These are phyloP conservation scores for Leptura quadrifasciata DNA, from an alignment of 2,888 invertebrate species.

Conservation along the genomic window DNA sequence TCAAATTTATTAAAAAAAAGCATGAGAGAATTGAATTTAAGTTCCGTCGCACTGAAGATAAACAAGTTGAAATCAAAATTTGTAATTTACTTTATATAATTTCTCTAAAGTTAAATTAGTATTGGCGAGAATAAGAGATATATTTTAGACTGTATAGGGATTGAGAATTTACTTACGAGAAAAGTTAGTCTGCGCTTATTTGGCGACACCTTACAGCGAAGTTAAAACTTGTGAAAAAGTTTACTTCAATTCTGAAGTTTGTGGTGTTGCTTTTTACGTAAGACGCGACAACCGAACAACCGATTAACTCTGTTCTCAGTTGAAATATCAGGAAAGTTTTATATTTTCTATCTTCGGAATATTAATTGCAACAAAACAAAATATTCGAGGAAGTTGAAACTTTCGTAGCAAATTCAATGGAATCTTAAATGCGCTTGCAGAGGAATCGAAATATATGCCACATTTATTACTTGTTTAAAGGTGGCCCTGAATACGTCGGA, in stretches of 20 bases:
- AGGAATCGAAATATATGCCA: too few species aligned
- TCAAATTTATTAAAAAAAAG: slow-evolving; percentile 9
- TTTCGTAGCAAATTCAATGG: neutral
- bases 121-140: slow-evolving; percentile 47
- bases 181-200: slow-evolving; percentile 50
- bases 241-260: slow-evolving; percentile 43
- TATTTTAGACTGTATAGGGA: slow-evolving; percentile 49
- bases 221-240: slow-evolving; percentile 37
- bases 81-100: slow-evolving; percentile 30
- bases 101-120: slow-evolving; percentile 51
- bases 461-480: too few species aligned
- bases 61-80: slow-evolving; percentile 47
- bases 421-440: too few species aligned
- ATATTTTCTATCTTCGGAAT: slow-evolving; percentile 22
- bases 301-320: slow-evolving; percentile 21
- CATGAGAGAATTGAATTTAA: slow-evolving; percentile 18
- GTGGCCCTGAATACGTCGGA: too few species aligned
- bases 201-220: slow-evolving; percentile 41
- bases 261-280: slow-evolving; percentile 41
- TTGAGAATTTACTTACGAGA: slow-evolving; percentile 46
- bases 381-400: neutral
- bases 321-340: slow-evolving; percentile 26
- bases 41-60: slow-evolving; percentile 26
- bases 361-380: slow-evolving; percentile 1
- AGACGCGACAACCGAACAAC: slow-evolving; percentile 15